Evolutionary conservation across 2,888 invertebrate genomes (phyloP), one percentile per base, ranked within the genome.

Genomic region (Pterobdella sp.): DNA sequence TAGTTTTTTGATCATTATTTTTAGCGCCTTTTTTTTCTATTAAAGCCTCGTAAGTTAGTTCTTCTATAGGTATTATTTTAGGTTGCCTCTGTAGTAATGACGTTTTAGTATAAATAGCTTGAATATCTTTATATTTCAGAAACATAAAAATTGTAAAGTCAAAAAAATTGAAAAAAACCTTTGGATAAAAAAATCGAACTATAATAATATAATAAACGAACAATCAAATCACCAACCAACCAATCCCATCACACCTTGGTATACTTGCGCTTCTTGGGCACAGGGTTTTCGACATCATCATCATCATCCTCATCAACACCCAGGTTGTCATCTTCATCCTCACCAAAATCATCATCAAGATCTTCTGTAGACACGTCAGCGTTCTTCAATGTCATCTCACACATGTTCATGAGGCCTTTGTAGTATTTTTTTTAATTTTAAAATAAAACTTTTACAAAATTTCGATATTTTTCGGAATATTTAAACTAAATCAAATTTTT

Each of bases 391-490:
- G 60, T 56, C n/a, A 3, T 56, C 60, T 56, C 14, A n/a, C 60
- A 56, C 60, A 56, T 56, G 60, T 22, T 56, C 3, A 56, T 56
- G 60, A 56, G 60, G n/a, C n/a, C n/a, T n/a, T n/a, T n/a, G n/a
- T n/a, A n/a, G n/a, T n/a, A n/a, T n/a, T n/a, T n/a, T n/a, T n/a
- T n/a, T n/a, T n/a, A n/a, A n/a, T n/a, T n/a, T n/a, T n/a, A n/a
- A n/a, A n/a, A n/a, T n/a, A n/a, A n/a, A n/a, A n/a, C n/a, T n/a
- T n/a, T n/a, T n/a, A n/a, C n/a, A n/a, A n/a, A n/a, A n/a, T n/a
- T n/a, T n/a, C n/a, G n/a, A n/a, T n/a, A n/a, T n/a, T n/a, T n/a
- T n/a, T n/a, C n/a, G n/a, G n/a, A n/a, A n/a, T n/a, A n/a, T n/a
- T n/a, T n/a, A n/a, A n/a, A n/a, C n/a, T n/a, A n/a, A n/a, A n/a